These are phyloP conservation scores for Gulo gulo DNA, from an alignment of 2,113 vertebrate species.

Conservation along the genomic window DNA sequence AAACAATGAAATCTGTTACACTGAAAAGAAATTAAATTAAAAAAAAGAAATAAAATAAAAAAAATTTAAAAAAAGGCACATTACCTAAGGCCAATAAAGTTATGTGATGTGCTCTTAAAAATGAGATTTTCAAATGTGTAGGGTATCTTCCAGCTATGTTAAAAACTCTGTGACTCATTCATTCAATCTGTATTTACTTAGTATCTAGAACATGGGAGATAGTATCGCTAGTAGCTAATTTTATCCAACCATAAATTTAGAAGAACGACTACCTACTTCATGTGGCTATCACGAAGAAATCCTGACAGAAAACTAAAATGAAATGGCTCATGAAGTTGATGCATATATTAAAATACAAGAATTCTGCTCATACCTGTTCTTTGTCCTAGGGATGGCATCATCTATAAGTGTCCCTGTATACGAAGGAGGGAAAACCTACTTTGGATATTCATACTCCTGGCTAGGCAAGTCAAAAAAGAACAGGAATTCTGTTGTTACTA, in stretches of 20 bases:
- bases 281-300: slow-evolving; percentile 33
- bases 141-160: not conserved
- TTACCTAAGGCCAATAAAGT: slow-evolving; percentile 26
- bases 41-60: too few relatives aligned
- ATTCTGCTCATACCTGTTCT: slow-evolving; percentile 8
- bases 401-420: not conserved
- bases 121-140: not conserved
- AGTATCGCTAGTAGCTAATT: slow-evolving; percentile 9
- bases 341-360: slow-evolving; percentile 22
- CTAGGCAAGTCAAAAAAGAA: slow-evolving; percentile 16
- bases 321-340: slow-evolving; percentile 35
- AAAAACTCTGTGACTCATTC: not conserved
- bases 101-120: not conserved
- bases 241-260: slow-evolving; percentile 38
- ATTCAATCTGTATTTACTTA: slow-evolving; percentile 36
- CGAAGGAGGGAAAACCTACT: not conserved
- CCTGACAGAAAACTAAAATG: slow-evolving; percentile 30
- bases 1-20: too few relatives aligned
- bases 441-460: not conserved
- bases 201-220: not conserved
- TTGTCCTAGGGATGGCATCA: not conserved
- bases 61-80: not conserved
- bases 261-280: slow-evolving; percentile 38
- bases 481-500: not conserved
- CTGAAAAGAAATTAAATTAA: too few relatives aligned